phyloP scores from a whole-genome alignment of 2,113 vertebrate species.

The Elephantulus edwardii region DNA sequence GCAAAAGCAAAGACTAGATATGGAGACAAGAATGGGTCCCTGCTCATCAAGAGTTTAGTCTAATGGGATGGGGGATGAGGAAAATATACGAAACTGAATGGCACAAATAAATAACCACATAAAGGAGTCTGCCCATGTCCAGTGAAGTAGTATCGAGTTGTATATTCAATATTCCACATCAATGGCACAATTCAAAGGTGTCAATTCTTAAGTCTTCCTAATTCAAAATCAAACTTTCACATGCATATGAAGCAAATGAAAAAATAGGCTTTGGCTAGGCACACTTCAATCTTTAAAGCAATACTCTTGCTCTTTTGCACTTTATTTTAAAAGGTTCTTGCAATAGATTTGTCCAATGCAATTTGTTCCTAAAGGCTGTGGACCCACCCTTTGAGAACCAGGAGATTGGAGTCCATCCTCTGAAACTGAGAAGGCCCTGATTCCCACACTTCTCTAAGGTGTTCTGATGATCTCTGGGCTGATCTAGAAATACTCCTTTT shows the following conservation, averaged over 20 bases:
- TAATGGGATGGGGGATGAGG: not conserved
- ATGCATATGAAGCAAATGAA: too few species aligned
- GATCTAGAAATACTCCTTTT: not conserved
- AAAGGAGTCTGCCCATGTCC: not conserved
- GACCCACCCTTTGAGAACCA: not conserved
- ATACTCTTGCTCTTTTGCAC: too few species aligned
- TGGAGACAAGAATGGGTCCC: not conserved
- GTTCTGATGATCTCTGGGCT: not conserved
- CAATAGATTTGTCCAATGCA: too few species aligned
- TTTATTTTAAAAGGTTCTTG: too few species aligned
- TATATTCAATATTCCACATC: too few species aligned
- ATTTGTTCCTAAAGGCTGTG: not conserved
- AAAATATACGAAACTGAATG: not conserved
- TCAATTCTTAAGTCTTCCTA: too few species aligned
- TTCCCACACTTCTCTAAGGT: not conserved
- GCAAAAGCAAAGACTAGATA: not conserved
- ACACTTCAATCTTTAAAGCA: too few species aligned
- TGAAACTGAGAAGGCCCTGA: too few species aligned
- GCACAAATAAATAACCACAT: not conserved
- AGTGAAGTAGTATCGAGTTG: not conserved
- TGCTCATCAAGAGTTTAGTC: not conserved
- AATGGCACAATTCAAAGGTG: too few species aligned
- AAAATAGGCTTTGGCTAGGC: too few species aligned
- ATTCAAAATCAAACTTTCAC: too few species aligned
- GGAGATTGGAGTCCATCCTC: too few species aligned